Evolutionary conservation across 1,140 invertebrate genomes (phyloP).

Genomic region (Drosophila pruinosa): DNA sequence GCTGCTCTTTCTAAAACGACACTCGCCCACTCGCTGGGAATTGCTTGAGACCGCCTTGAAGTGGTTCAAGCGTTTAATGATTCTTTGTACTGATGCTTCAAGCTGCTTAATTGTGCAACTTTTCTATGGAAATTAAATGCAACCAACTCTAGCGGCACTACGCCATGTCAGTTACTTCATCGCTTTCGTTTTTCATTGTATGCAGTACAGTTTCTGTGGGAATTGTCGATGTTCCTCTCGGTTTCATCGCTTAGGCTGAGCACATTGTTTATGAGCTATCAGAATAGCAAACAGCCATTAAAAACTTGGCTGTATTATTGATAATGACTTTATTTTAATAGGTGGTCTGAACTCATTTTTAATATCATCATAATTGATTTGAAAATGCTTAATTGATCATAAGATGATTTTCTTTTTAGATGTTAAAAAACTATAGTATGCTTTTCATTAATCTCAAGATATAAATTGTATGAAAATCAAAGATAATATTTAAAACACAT

Average conservation of each 20-base stretch:
- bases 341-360: too few relatives aligned
- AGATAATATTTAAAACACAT: background rate
- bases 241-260: conserved; percentile 8
- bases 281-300: background rate
- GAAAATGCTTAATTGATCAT: too few relatives aligned
- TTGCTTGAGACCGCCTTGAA: conserved; percentile 22
- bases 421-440: too few relatives aligned
- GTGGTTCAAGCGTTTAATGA: conserved; percentile 59
- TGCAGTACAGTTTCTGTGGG: conserved; percentile 27
- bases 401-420: too few relatives aligned
- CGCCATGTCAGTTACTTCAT: conserved; percentile 67
- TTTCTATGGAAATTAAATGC: conserved; percentile 75
- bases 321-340: background rate
- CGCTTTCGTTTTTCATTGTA: conserved; percentile 74
- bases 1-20: conserved; percentile 27
- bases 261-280: background rate
- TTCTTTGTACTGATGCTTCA: conserved; percentile 51
- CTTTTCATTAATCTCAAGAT: too few relatives aligned
- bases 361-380: too few relatives aligned
- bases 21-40: conserved; percentile 60
- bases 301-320: background rate
- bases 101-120: conserved; percentile 76
- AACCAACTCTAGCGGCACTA: conserved; percentile 15
- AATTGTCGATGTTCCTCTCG: conserved; percentile 26
- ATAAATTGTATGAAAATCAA: too few relatives aligned